phyloP scores from a whole-genome alignment of 2,888 invertebrate species.

The Crocallis elinguaria region DNA sequence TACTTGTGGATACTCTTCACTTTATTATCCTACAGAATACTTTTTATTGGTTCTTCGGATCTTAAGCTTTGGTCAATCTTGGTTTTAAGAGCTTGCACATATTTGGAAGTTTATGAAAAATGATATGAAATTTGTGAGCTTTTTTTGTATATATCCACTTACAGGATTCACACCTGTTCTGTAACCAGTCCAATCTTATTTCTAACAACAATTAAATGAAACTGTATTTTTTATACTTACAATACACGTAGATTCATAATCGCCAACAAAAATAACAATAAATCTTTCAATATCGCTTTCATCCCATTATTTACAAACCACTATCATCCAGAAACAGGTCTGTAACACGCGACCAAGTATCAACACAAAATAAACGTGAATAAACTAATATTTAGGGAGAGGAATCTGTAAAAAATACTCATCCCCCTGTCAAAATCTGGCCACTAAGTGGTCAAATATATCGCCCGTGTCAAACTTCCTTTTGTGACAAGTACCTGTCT shows the following conservation, averaged over 20 bases:
- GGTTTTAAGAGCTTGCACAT: too few species aligned
- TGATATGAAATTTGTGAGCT: not conserved
- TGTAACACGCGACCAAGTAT: slow-evolving; percentile 65
- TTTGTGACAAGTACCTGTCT: slow-evolving; percentile 72
- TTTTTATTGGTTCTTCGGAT: too few species aligned
- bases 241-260: slow-evolving; percentile 42
- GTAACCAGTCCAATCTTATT: not conserved
- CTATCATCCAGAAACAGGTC: slow-evolving; percentile 65
- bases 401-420: slow-evolving; percentile 62
- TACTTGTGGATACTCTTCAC: too few species aligned
- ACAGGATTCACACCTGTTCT: too few species aligned
- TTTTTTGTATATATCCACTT: too few species aligned
- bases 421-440: slow-evolving; percentile 62
- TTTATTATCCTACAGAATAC: too few species aligned
- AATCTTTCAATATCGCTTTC: slow-evolving; percentile 55
- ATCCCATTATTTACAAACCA: slow-evolving; percentile 61
- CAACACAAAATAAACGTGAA: slow-evolving; percentile 59
- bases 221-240: not conserved
- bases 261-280: slow-evolving; percentile 44
- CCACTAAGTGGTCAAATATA: slow-evolving; percentile 77
- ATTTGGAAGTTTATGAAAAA: too few species aligned
- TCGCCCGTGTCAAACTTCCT: slow-evolving; percentile 70
- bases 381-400: slow-evolving; percentile 69
- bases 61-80: too few species aligned
- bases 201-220: not conserved